Conservation (phyloP, 2,888 invertebrate species). For the Malacosoma neustria region DNA sequence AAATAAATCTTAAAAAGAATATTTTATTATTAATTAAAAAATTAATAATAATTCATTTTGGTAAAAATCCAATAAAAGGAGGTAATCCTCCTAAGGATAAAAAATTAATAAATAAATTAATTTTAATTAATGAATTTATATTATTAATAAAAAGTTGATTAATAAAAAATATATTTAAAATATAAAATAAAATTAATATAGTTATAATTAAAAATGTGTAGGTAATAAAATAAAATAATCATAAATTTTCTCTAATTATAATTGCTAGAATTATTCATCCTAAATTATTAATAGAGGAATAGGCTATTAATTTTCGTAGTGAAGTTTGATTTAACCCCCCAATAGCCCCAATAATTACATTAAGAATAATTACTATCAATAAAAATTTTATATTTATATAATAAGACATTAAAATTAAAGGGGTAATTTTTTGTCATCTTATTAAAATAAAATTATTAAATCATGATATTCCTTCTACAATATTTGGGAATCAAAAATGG, state of each 20-base stretch:
- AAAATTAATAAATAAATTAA: slow-evolving; percentile 67
- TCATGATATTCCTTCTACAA: slow-evolving; percentile 75
- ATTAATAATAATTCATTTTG: slow-evolving; percentile 76
- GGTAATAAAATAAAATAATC: slow-evolving; percentile 56
- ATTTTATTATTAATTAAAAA: slow-evolving; percentile 54
- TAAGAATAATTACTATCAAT: slow-evolving; percentile 53
- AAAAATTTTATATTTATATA: slow-evolving; percentile 53
- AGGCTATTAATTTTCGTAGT: slow-evolving; percentile 75
- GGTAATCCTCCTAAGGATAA: slow-evolving; percentile 75
- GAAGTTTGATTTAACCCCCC: slow-evolving; percentile 71
- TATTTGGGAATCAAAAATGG: slow-evolving; percentile 76
- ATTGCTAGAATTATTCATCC: slow-evolving; percentile 69
- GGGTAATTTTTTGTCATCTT: slow-evolving; percentile 79
- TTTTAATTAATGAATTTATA: slow-evolving; percentile 56
- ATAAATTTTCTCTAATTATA: slow-evolving; percentile 58
- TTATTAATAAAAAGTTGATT: slow-evolving; percentile 65
- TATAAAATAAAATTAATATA: slow-evolving; percentile 59
- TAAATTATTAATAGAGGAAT: slow-evolving; percentile 78
- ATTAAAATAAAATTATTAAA: slow-evolving; percentile 70
- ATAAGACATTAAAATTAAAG: slow-evolving; percentile 70
- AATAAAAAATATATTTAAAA: slow-evolving; percentile 60
- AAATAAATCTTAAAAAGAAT: slow-evolving; percentile 49
- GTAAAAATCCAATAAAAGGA: slow-evolving; percentile 76
- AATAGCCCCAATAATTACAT: slow-evolving; percentile 62
- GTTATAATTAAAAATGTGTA: slow-evolving; percentile 58